Conservation (phyloP, 2,888 invertebrate species). For the Dryadula phaetusa region DNA sequence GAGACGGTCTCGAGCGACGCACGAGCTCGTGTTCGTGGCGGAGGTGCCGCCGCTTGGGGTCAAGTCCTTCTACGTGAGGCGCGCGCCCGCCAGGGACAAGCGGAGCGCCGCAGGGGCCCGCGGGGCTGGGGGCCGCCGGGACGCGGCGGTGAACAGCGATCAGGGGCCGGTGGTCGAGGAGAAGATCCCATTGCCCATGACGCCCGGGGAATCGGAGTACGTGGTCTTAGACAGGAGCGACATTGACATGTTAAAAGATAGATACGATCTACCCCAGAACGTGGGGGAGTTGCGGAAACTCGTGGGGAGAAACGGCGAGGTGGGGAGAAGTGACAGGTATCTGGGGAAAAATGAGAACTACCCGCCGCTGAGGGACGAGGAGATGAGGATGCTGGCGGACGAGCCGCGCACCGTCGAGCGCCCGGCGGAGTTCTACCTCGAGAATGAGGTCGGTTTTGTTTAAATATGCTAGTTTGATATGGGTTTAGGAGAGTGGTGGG, state of each 20-base stretch:
- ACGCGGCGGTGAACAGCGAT: too few relatives aligned
- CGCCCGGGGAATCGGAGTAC: neutral
- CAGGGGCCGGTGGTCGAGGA: conserved; percentile 12
- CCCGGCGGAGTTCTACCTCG: conserved; percentile 59
- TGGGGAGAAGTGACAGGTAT: conserved; percentile 32
- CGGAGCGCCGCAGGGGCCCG: too few relatives aligned
- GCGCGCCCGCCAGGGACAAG: too few relatives aligned
- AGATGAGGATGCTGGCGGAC: conserved; percentile 69
- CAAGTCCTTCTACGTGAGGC: conserved; percentile 86
- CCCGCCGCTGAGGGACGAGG: conserved; percentile 59
- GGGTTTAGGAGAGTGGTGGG: too few relatives aligned
- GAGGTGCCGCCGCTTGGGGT: conserved; percentile 87
- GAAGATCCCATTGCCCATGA: conserved; percentile 30
- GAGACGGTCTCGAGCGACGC: conserved; percentile 85
- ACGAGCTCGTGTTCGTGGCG: conserved; percentile 90
- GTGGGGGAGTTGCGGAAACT: conserved; percentile 41
- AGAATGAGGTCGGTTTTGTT: conserved; percentile 83
- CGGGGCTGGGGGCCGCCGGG: too few relatives aligned
- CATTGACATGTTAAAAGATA: conserved; percentile 39
- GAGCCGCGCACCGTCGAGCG: conserved; percentile 61
- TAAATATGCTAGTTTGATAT: too few relatives aligned
- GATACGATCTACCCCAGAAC: conserved; percentile 29
- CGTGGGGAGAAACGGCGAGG: conserved; percentile 15
- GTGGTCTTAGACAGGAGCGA: conserved; percentile 39
- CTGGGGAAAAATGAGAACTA: conserved; percentile 47